phyloP scores from a whole-genome alignment of 2,888 invertebrate genomes.

The Cosmorhoe ocellata region DNA sequence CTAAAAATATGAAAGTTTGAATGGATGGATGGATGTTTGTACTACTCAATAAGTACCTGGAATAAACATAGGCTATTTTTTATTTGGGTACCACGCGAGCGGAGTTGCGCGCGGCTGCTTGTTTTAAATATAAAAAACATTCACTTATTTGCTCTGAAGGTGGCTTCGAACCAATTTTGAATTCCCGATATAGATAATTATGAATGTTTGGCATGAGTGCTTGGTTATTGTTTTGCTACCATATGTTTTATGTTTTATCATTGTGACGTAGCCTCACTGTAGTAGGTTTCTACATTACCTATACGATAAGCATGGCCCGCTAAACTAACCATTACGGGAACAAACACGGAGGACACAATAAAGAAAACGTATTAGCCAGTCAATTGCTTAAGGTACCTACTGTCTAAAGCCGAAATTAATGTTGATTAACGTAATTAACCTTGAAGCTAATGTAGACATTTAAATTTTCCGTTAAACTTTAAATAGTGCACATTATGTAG shows the following conservation, averaged over 20 bases:
- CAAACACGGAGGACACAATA: neutral
- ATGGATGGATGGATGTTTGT: too few species aligned
- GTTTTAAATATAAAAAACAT: too few species aligned
- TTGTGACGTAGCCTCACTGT: constrained; percentile 13
- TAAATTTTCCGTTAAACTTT: constrained; percentile 10
- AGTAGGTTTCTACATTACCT: too few species aligned
- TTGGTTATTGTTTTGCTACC: constrained; percentile 16
- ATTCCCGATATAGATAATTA: neutral
- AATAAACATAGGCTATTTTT: too few species aligned
- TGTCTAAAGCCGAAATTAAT: constrained; percentile 24
- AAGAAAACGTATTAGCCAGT: constrained; percentile 10
- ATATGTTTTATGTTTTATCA: constrained; percentile 9
- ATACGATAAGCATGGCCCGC: constrained; percentile 7
- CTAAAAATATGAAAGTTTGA: too few species aligned
- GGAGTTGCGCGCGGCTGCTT: too few species aligned
- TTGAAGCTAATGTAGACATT: constrained; percentile 25
- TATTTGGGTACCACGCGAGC: too few species aligned
- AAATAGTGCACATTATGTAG: neutral
- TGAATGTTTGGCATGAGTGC: constrained; percentile 1
- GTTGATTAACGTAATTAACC: constrained; percentile 34
- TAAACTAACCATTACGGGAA: neutral
- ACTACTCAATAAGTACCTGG: too few species aligned
- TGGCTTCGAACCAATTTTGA: too few species aligned
- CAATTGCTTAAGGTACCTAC: constrained; percentile 27
- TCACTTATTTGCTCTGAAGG: too few species aligned